Conservation (phyloP, 2,888 invertebrate species). For the Drosophila acutilabella region DNA sequence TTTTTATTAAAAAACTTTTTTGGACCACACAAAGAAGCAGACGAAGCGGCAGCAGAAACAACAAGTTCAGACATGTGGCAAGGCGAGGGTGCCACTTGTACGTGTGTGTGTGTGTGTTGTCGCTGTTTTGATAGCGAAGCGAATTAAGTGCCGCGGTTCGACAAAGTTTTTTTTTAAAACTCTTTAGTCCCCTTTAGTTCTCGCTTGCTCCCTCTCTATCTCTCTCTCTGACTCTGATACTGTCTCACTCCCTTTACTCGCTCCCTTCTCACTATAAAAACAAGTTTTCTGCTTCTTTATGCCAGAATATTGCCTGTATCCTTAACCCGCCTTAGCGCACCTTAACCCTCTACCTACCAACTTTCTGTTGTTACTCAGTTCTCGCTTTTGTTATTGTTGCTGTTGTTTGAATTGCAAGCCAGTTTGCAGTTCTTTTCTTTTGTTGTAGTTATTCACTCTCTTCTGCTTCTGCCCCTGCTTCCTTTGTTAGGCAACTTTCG, state of each 20-base stretch:
- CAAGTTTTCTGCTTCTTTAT: conserved; percentile 38
- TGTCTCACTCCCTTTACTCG: neutral
- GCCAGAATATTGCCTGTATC: conserved; percentile 29
- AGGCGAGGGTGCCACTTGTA: conserved; percentile 3
- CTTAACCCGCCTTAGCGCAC: conserved; percentile 32
- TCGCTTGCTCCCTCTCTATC: neutral
- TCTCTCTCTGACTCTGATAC: neutral
- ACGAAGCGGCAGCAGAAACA: conserved; percentile 20
- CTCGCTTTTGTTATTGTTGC: conserved; percentile 40
- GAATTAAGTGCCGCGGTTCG: conserved; percentile 73
- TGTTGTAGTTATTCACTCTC: conserved; percentile 27
- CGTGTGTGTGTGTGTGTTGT: conserved; percentile 29
- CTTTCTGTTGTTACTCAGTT: conserved; percentile 42
- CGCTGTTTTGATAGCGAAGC: conserved; percentile 73
- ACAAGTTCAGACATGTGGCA: conserved; percentile 28
- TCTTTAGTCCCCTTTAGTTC: conserved; percentile 7
- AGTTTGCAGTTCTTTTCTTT: conserved; percentile 57
- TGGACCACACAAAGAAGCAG: conserved; percentile 62
- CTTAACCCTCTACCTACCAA: conserved; percentile 12
- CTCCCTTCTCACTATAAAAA: conserved; percentile 14
- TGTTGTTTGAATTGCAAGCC: conserved; percentile 57
- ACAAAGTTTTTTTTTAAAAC: conserved; percentile 47
- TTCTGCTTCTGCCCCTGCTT: neutral
- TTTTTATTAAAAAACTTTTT: conserved; percentile 80
- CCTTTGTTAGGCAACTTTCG: conserved; percentile 10